These are phyloP conservation scores for Mormyrops attenuatus DNA, from an alignment of 2,797 vertebrate species.

Conservation along the genomic window DNA sequence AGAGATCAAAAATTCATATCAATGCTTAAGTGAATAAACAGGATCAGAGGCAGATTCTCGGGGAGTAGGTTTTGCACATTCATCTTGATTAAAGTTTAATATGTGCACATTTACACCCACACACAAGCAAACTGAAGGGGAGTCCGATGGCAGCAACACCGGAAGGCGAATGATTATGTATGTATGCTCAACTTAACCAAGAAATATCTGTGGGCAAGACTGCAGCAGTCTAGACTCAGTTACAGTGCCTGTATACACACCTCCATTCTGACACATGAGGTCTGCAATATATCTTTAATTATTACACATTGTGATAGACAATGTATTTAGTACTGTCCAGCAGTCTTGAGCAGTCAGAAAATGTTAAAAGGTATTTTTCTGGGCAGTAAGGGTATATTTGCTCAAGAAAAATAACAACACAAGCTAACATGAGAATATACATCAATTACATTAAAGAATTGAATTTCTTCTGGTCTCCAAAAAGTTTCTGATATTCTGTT, in stretches of 20 bases:
- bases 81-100: conserved; percentile 51
- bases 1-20: conserved; percentile 8
- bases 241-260: not conserved
- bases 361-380: not conserved
- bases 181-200: not conserved
- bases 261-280: not conserved
- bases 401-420: not conserved
- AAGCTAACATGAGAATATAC: not conserved
- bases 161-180: not conserved
- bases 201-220: not conserved
- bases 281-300: not conserved
- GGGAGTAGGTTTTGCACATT: conserved; percentile 45
- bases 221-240: not conserved
- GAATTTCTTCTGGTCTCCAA: not conserved
- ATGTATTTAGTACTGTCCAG: not conserved
- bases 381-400: not conserved
- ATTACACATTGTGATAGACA: not conserved
- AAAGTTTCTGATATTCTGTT: not conserved
- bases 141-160: not conserved
- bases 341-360: not conserved
- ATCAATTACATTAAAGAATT: not conserved
- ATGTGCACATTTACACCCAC: conserved; percentile 28
- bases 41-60: conserved; percentile 44
- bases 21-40: conserved; percentile 57
- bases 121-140: conserved; percentile 9